Evolutionary conservation across 2,797 vertebrate species (phyloP).

Genomic region (Clarias platycephalus): DNA sequence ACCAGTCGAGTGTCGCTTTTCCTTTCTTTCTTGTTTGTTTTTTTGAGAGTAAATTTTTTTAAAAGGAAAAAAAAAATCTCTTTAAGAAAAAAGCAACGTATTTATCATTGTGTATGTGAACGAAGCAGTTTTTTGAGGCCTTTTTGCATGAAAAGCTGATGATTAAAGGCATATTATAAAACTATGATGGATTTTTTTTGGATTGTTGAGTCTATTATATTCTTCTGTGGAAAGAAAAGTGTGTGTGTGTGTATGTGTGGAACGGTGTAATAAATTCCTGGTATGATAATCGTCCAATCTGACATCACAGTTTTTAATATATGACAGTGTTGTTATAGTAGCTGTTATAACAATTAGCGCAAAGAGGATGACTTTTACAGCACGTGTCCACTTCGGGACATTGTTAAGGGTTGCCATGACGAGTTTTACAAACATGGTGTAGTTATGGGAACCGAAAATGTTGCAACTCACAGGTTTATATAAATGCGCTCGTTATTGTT

Average conservation of each 20-base stretch:
- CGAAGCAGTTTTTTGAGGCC: slow-evolving; percentile 75
- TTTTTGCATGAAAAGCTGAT: slow-evolving; percentile 84
- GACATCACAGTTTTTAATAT: neutral
- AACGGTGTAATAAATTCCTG: slow-evolving; percentile 3
- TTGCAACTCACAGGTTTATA: neutral
- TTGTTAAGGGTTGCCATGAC: neutral
- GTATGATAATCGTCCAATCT: neutral
- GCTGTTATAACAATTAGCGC: neutral
- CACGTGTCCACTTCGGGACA: neutral
- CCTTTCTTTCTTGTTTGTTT: slow-evolving; percentile 61
- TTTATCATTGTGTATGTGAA: slow-evolving; percentile 72
- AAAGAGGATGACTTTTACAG: neutral
- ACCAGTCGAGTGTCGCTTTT: slow-evolving; percentile 72
- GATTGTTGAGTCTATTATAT: slow-evolving; percentile 66
- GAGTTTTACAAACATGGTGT: neutral
- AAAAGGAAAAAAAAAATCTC: slow-evolving; percentile 59
- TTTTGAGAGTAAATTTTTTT: slow-evolving; percentile 79
- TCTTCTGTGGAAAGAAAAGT: neutral
- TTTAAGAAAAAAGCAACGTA: slow-evolving; percentile 63
- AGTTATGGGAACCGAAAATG: neutral
- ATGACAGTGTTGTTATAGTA: neutral
- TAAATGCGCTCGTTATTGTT: neutral
- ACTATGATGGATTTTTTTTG: slow-evolving; percentile 72
- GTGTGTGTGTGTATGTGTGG: neutral
- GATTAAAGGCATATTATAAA: slow-evolving; percentile 76